A percentile compares a stretch with the other conserved stretches of the same genome.
These are phyloP conservation scores for Forpus xanthops DNA, from an alignment of 2,797 vertebrate species.

Conservation along the genomic window DNA sequence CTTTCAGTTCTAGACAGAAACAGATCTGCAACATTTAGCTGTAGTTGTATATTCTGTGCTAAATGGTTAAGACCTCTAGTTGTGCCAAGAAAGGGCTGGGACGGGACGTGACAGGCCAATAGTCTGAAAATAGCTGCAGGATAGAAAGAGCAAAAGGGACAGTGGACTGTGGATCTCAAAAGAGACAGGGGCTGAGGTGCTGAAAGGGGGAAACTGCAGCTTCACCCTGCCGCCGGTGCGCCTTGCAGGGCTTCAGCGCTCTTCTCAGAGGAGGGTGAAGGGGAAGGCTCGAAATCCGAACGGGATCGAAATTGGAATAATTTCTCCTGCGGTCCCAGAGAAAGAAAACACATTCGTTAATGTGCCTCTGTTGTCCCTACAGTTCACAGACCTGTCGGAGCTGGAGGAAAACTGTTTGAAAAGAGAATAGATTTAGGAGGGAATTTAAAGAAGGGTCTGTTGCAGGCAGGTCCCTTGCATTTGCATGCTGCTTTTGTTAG, in stretches of 20 bases:
- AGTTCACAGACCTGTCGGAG: neutral
- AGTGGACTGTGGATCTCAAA: neutral
- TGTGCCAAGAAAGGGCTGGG: neutral
- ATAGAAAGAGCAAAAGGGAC: neutral
- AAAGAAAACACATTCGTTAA: neutral
- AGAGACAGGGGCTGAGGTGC: neutral
- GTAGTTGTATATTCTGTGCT: neutral
- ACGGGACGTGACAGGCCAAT: neutral
- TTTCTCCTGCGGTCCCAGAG: neutral
- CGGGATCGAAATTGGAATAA: neutral
- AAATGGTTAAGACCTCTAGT: neutral
- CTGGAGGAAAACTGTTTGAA: constrained; percentile 1
- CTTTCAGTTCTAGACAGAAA: neutral
- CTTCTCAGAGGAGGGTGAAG: neutral
- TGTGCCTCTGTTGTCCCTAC: neutral
- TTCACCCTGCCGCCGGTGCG: neutral
- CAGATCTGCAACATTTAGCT: neutral
- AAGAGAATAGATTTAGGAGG: neutral
- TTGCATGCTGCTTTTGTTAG: constrained; percentile 51
- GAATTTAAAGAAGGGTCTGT: constrained; percentile 1
- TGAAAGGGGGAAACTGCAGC: neutral
- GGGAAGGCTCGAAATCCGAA: neutral
- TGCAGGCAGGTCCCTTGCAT: constrained; percentile 4
- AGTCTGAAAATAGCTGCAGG: neutral
- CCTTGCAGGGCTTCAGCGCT: neutral